Evolutionary conservation across 1,140 invertebrate genomes (phyloP), one percentile per base, ranked within the genome.

Genomic region (Macrosteles quadrilineatus): DNA sequence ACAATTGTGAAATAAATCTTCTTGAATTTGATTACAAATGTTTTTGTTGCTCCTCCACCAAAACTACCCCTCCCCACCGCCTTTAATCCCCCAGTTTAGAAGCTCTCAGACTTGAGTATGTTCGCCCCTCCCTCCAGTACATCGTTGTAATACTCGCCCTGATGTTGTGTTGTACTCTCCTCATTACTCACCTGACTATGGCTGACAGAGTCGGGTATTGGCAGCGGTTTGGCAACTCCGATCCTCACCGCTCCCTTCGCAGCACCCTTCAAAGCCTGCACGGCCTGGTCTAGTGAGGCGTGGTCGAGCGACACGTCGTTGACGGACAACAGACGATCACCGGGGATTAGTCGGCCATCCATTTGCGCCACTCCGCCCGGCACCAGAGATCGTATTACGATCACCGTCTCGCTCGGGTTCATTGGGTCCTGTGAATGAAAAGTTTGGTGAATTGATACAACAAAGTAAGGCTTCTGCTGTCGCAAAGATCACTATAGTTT

Each of bases 281-380:
- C 97, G 19, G 98, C 97, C 83, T 97, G 91, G 81, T 99, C 96
- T 66, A 99, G 82, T 29, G 92, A 95, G 55, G 63, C 95, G 83
- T 98, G 96, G 79, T 98, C 95, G 72, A 99, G 83, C 78, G 91
- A 90, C 74, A 92, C 93, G 73, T 97, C 94, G 82, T 99, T 99
- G 43, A 99, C 97, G 80, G 96, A 98, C 2, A 99, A 85, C 70
- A 99, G 87, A 57, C 98, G 85, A 83, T 99, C 98, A 11, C 98
- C 98, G 1, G 98, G 98, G 73, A 99, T 97, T 25, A 99, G 86
- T 17, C 96, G 87, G 21, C 97, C 97, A 82, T 99, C 97, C 71
- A 94, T 86, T 81, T 99, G 96, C 30, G 98, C 98, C 25, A 99
- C 96, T n/a, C 98, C 98, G 30, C 97, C 97, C 11, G 98, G 98